Evolutionary conservation across 2,113 vertebrate species (phyloP).

Genomic region (Hassar affinis): DNA sequence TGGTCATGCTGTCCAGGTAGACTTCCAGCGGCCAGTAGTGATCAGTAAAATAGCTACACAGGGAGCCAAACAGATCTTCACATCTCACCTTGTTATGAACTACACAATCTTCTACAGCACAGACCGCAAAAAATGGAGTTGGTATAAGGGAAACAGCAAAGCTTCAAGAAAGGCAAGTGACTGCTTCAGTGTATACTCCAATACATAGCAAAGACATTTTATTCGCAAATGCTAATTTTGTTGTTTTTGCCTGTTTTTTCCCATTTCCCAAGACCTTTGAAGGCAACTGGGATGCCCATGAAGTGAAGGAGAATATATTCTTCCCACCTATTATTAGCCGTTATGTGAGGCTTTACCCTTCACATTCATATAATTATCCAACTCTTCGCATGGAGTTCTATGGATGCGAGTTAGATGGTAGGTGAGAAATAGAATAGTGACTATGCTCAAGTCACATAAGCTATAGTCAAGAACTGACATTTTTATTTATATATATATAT

Average conservation of each 20-base stretch:
- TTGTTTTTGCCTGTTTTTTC: slow-evolving; percentile 21
- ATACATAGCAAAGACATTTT: neutral
- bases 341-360: slow-evolving; percentile 85
- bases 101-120: slow-evolving; percentile 85
- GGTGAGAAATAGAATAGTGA: slow-evolving; percentile 49
- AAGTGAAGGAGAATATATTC: slow-evolving; percentile 77
- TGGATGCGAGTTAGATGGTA: slow-evolving; percentile 90
- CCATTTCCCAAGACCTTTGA: slow-evolving; percentile 74
- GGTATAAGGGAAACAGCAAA: slow-evolving; percentile 83
- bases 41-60: slow-evolving; percentile 89
- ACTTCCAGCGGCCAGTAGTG: slow-evolving; percentile 84
- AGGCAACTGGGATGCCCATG: slow-evolving; percentile 79
- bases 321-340: slow-evolving; percentile 87
- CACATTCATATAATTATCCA: slow-evolving; percentile 71
- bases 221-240: neutral
- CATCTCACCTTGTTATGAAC: slow-evolving; percentile 71
- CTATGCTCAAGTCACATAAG: neutral
- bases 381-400: slow-evolving; percentile 88
- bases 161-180: slow-evolving; percentile 70
- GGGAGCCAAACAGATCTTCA: slow-evolving; percentile 82
- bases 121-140: slow-evolving; percentile 79
- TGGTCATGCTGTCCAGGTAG: slow-evolving; percentile 73
- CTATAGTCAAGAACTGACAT: neutral
- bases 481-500: no score
- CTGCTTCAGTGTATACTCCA: neutral